Conservation (phyloP, 2,888 invertebrate genomes). For the Miltochrista miniata region DNA sequence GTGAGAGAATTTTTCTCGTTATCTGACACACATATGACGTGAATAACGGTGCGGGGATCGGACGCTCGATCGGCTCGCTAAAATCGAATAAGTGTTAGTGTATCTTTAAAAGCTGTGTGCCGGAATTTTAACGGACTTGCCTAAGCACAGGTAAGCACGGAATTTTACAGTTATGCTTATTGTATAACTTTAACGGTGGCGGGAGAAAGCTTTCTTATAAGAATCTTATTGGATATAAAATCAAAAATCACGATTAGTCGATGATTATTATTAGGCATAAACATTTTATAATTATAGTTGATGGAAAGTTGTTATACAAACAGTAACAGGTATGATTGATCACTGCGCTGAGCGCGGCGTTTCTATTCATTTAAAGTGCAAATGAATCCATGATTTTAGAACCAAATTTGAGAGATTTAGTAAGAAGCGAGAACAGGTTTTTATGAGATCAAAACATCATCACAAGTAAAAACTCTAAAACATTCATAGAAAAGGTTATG, state of each 20-base stretch:
- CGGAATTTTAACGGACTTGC: constrained; percentile 82
- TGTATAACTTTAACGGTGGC: constrained; percentile 69
- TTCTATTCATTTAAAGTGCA: constrained; percentile 9
- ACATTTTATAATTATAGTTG: constrained; percentile 4
- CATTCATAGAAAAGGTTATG: constrained; percentile 47
- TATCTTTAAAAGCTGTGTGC: constrained; percentile 70
- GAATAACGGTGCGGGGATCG: constrained; percentile 77
- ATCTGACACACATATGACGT: constrained; percentile 80
- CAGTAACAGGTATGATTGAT: constrained; percentile 14
- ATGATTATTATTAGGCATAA: constrained; percentile 10
- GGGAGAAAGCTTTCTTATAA: constrained; percentile 57
- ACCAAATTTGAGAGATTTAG: constrained; percentile 18
- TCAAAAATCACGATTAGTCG: constrained; percentile 15
- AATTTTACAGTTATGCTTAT: constrained; percentile 80
- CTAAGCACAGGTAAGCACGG: constrained; percentile 77
- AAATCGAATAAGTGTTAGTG: constrained; percentile 78
- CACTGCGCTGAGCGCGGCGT: not conserved
- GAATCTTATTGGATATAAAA: constrained; percentile 36
- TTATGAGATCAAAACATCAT: constrained; percentile 25
- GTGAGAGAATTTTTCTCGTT: constrained; percentile 68
- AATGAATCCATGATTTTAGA: constrained; percentile 1
- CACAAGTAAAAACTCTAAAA: constrained; percentile 35
- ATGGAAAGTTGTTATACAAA: constrained; percentile 18
- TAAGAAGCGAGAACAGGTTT: constrained; percentile 38
- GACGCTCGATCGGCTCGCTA: constrained; percentile 77